Evolutionary conservation across 2,797 vertebrate species (phyloP), one percentile per base, ranked within the genome.

Genomic region (Enteromius treurensis): DNA sequence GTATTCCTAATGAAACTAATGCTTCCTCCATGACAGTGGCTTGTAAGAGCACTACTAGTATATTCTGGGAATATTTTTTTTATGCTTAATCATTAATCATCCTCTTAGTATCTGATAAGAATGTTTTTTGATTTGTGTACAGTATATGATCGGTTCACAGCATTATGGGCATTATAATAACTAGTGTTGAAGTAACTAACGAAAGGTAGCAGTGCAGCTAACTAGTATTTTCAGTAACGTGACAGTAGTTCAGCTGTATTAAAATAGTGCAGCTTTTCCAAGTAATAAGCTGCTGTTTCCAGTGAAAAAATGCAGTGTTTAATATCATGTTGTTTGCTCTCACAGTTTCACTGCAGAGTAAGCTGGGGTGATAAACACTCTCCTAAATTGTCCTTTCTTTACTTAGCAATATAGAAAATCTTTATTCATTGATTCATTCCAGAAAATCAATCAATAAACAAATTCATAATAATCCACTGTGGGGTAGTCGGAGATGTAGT

Each of bases 1-100:
- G 83, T 80, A 65, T 53, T 78, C 67, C 81, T 84, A 82, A 88
- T 78, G 55, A 82, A 88, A 83, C 82, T 71, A 77, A 87, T 82
- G 81, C 74, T 80, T 85, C 84, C 83, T 77, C 8, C 58, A 84
- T 29, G 42, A 73, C 76, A 70, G 69, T 67, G 79, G 58, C n/a
- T 42, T 55, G 45, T 71, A 68, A 84, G 55, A 65, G 29, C 34
- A 64, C 81, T 75, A 45, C 81, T 40, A 42, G 62, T 69, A n/a
- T 82, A 67, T 67, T 76, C 5, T 58, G 10, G 10, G 32, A 79
- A 17, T 17, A 79, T 51, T 23, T 49, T 23, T 32, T 29, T 5
- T 19, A 19, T 37, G 55, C 29, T 81, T 81, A 23, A 49, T 73
- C 53, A 49, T 26, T 26, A 26, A 26, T 62, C 42, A 49, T 23